Percentiles rank a stretch among this genome's conserved stretches.
These are phyloP conservation scores for Euwallacea similis DNA, from an alignment of 1,140 invertebrate genomes.

Conservation along the genomic window DNA sequence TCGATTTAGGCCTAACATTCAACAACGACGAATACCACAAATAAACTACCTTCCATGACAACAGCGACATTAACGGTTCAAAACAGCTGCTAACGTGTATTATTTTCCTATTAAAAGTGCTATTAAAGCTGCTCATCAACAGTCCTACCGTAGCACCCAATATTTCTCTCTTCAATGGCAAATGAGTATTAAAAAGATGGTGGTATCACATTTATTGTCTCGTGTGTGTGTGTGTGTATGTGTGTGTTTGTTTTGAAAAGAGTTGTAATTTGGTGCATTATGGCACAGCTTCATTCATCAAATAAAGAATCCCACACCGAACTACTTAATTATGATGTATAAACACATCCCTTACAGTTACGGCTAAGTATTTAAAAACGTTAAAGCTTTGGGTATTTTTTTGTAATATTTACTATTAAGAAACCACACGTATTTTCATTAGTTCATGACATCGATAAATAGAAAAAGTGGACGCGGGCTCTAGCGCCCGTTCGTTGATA, in stretches of 20 bases:
- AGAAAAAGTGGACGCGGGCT: constrained; percentile 33
- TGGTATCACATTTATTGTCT: constrained; percentile 38
- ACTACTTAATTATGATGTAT: constrained; percentile 14
- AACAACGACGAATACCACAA: neutral
- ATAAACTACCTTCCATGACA: neutral
- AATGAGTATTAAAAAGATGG: constrained; percentile 29
- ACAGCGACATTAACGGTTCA: constrained; percentile 14
- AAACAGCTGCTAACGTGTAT: constrained; percentile 5
- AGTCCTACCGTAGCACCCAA: constrained; percentile 13
- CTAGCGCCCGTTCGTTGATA: constrained; percentile 47
- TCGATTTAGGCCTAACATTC: neutral
- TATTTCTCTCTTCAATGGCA: constrained; percentile 24
- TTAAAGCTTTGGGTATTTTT: constrained; percentile 38
- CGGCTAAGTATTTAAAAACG: constrained; percentile 37
- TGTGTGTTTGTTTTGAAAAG: constrained; percentile 22
- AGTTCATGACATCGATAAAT: constrained; percentile 29
- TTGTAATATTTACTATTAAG: constrained; percentile 24
- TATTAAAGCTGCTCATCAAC: neutral
- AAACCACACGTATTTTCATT: constrained; percentile 33
- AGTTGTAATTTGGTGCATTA: constrained; percentile 14
- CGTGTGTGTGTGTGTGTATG: constrained; percentile 5
- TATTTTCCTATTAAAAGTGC: neutral
- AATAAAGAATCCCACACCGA: constrained; percentile 25
- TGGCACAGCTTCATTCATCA: neutral
- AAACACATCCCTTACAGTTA: constrained; percentile 30